Conservation (phyloP, 2,797 vertebrate species). For the Rhynchonycteris naso region DNA sequence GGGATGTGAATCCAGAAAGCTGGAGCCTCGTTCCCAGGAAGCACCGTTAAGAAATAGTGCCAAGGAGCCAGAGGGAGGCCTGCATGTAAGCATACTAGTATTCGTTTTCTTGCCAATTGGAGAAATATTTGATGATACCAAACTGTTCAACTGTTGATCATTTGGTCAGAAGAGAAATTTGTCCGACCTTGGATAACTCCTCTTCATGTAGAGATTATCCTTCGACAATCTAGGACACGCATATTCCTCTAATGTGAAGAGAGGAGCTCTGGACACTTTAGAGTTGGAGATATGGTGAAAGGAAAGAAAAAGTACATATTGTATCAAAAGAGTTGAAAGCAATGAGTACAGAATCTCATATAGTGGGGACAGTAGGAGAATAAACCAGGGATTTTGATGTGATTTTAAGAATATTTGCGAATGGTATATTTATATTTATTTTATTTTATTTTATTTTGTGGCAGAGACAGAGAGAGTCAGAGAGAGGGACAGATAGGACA, state of each 20-base stretch:
- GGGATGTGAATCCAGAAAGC: neutral
- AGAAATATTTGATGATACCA: neutral
- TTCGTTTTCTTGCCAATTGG: neutral
- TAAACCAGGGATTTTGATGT: neutral
- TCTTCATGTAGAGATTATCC: neutral
- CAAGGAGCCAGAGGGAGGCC: neutral
- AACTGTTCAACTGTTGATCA: neutral
- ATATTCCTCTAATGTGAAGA: neutral
- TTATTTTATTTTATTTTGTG: no score
- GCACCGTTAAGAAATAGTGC: neutral
- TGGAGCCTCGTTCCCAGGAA: neutral
- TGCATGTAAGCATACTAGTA: neutral
- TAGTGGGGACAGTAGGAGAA: neutral
- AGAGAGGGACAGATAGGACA: no score
- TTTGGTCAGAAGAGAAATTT: neutral
- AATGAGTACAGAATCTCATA: neutral
- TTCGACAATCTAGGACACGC: neutral
- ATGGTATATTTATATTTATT: neutral
- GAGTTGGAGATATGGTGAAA: neutral
- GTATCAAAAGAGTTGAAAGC: neutral
- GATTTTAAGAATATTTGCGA: neutral
- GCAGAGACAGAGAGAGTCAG: no score
- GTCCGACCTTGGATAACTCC: neutral
- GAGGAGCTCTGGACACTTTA: neutral
- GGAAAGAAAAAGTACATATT: neutral